Evolutionary conservation across 2,797 vertebrate genomes (phyloP), one percentile per base, ranked within the genome.

Genomic region (Clarias fuscus): DNA sequence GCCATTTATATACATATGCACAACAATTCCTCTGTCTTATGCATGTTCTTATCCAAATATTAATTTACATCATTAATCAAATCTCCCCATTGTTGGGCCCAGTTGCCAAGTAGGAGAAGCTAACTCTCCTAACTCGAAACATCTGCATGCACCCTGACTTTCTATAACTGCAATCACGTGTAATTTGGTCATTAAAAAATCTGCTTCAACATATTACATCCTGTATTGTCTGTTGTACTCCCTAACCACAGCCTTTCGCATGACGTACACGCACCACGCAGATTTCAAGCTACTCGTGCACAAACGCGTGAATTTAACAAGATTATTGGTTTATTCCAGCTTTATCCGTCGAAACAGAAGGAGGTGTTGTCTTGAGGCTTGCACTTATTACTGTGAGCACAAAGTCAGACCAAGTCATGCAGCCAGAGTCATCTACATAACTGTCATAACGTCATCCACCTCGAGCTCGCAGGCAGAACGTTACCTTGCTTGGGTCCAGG

Each of bases 321-420:
- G 48, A 43, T 75, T 20, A 56, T 17, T 59, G 77, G 7, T 1
- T 59, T 15, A 30, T 71, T 33, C 81, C 24, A 24, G 43, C 5
- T 73, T 53, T 53, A 4, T 5, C 20, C 22, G 37, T 84, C 30
- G 71, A 53, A 79, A 62, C 20, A 72, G 62, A 67, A 40, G 11
- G 0, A 62, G 59, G 13, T 11, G 11, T 40, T 43, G 0, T 65
- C 53, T 80, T 61, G 67, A 80, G 56, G 67, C 75, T 48, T 81
- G 48, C 68, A 84, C 48, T 81, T 82, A 71, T 73, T 59, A 76
- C 48, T 65, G 67, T 53, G 24, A 53, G 81, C n/a, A 71, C 81
- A 76, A 84, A 82, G 40, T 75, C 67, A 75, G 11, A 84, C 58
- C 73, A 62, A 84, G 82, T 72, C 73, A 83, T 72, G 73, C 82